A percentile compares a stretch with the other conserved stretches of the same genome.
phyloP scores from a whole-genome alignment of 2,888 invertebrate genomes.

The Lydus trimaculatus region DNA sequence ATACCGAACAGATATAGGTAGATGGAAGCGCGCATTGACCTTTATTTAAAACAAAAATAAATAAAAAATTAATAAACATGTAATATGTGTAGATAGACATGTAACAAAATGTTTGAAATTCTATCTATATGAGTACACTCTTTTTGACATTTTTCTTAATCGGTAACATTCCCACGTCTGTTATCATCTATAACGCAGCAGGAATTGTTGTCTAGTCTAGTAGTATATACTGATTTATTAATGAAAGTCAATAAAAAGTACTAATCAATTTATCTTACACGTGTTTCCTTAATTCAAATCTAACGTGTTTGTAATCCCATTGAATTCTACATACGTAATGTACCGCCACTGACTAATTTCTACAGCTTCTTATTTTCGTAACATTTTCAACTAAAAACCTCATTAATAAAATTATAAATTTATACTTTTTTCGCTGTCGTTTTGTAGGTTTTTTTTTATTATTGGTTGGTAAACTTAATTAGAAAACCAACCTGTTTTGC shows the following conservation, averaged over 20 bases:
- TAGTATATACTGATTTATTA: neutral
- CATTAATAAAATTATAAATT: slow-evolving; percentile 2
- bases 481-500: neutral
- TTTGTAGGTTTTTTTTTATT: neutral
- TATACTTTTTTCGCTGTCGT: too few species aligned
- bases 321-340: neutral
- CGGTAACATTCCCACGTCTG: neutral
- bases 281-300: neutral
- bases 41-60: neutral
- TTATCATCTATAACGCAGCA: neutral
- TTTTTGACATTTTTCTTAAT: neutral
- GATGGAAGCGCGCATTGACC: neutral
- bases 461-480: neutral
- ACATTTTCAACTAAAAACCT: neutral
- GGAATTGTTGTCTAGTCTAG: neutral
- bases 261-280: slow-evolving; percentile 1
- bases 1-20: slow-evolving; percentile 1
- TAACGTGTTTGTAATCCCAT: too few species aligned
- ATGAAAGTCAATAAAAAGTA: neutral
- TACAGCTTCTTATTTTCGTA: neutral
- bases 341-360: neutral
- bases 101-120: neutral
- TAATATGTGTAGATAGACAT: neutral
- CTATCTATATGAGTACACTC: neutral
- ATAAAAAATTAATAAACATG: neutral